These are phyloP conservation scores for Steatornis caripensis DNA, from an alignment of 2,113 vertebrate genomes.

Conservation along the genomic window DNA sequence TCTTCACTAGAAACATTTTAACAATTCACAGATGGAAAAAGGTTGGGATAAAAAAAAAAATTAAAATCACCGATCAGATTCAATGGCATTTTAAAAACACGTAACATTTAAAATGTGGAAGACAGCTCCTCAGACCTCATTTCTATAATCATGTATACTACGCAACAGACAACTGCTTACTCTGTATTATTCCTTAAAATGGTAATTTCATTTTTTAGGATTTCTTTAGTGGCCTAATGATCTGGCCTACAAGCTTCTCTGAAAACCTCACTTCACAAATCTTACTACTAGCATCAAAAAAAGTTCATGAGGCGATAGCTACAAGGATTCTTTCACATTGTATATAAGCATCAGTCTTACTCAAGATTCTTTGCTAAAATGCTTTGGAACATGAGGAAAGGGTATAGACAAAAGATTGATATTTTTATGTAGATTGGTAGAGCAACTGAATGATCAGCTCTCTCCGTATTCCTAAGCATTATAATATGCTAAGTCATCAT, in stretches of 20 bases:
- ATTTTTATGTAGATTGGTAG: background rate
- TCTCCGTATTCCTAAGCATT: background rate
- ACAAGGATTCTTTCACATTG: background rate
- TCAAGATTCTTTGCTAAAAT: background rate
- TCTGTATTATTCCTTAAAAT: background rate
- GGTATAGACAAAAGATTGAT: background rate
- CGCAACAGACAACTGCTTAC: background rate
- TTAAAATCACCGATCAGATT: background rate
- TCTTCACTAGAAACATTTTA: background rate
- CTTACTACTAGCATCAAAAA: background rate
- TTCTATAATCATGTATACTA: background rate
- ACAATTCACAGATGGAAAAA: background rate
- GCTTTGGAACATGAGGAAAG: background rate
- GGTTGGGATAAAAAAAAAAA: background rate
- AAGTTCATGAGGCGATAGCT: background rate
- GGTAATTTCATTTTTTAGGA: background rate
- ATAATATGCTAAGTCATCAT: background rate
- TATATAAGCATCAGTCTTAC: background rate
- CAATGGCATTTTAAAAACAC: background rate
- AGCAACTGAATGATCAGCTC: background rate
- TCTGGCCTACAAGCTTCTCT: background rate
- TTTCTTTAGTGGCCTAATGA: background rate
- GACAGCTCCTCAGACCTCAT: background rate
- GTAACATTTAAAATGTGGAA: background rate
- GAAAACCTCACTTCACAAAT: background rate